phyloP scores from a whole-genome alignment of 2,888 invertebrate species.

The Leptogaster cylindrica region DNA sequence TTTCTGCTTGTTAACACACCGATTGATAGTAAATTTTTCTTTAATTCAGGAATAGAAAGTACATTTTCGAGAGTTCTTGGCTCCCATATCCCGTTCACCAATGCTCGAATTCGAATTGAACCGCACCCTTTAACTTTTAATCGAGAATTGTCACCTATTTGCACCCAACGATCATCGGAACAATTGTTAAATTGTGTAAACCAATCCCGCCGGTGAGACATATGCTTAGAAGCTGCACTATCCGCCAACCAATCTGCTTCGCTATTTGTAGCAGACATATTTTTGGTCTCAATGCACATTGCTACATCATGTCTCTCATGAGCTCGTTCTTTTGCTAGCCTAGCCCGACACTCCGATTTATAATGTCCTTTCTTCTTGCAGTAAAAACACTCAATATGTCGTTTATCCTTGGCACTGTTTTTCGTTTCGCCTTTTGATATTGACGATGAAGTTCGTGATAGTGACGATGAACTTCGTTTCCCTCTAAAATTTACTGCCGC shows the following conservation, averaged over 20 bases:
- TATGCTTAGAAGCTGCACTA: slow-evolving; percentile 44
- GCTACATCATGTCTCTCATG: not conserved
- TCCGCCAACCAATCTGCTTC: slow-evolving; percentile 31
- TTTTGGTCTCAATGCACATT: not conserved
- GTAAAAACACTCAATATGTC: not conserved
- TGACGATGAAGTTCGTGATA: too few relatives aligned
- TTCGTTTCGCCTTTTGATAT: not conserved
- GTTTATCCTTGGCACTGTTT: not conserved
- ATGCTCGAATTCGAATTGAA: slow-evolving; percentile 40
- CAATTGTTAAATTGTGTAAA: not conserved
- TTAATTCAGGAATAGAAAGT: slow-evolving; percentile 38
- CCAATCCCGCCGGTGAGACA: slow-evolving; percentile 9
- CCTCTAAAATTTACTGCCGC: too few relatives aligned
- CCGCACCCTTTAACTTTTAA: slow-evolving; percentile 29
- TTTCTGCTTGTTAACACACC: slow-evolving; percentile 41
- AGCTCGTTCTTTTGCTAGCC: not conserved
- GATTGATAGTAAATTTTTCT: slow-evolving; percentile 42
- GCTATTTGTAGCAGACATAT: not conserved
- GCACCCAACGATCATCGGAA: not conserved
- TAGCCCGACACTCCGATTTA: not conserved
- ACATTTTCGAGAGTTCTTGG: not conserved
- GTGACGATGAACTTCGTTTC: too few relatives aligned
- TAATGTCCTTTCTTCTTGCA: slow-evolving; percentile 11
- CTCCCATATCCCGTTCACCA: too few relatives aligned
- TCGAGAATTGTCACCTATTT: slow-evolving; percentile 28